These are phyloP conservation scores for Ondatra zibethicus DNA, from an alignment of 2,113 vertebrate species.

Conservation along the genomic window DNA sequence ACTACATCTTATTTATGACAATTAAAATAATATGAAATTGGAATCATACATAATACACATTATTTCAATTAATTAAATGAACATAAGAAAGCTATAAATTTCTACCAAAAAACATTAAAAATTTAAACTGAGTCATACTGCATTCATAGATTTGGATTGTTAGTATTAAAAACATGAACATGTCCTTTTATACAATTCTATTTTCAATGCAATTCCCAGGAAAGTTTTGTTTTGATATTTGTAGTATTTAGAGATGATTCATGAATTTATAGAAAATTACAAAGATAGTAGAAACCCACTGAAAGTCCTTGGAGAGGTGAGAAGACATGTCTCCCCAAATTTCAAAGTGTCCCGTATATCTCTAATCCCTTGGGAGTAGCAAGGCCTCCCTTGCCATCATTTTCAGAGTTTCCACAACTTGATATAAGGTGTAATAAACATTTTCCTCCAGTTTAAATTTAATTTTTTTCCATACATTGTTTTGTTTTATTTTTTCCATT, in stretches of 20 bases:
- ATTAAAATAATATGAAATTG: not conserved
- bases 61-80: not conserved
- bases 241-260: not conserved
- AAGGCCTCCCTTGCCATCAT: not conserved
- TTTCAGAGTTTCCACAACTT: not conserved
- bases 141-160: not conserved
- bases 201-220: not conserved
- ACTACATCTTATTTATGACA: not conserved
- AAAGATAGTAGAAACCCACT: not conserved
- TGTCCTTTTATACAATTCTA: not conserved
- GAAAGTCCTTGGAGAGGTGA: not conserved
- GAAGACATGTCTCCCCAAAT: not conserved
- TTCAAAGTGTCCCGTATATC: not conserved
- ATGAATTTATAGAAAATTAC: not conserved
- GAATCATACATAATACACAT: not conserved
- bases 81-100: not conserved
- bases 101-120: not conserved
- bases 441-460: not conserved
- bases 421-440: not conserved
- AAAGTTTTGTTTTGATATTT: not conserved
- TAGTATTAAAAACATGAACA: not conserved
- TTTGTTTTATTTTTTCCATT: too few relatives aligned
- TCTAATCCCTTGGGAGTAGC: not conserved
- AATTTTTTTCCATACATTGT: too few relatives aligned
- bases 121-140: not conserved